phyloP scores from a whole-genome alignment of 2,888 invertebrate genomes.

The Prosapia bicincta region DNA sequence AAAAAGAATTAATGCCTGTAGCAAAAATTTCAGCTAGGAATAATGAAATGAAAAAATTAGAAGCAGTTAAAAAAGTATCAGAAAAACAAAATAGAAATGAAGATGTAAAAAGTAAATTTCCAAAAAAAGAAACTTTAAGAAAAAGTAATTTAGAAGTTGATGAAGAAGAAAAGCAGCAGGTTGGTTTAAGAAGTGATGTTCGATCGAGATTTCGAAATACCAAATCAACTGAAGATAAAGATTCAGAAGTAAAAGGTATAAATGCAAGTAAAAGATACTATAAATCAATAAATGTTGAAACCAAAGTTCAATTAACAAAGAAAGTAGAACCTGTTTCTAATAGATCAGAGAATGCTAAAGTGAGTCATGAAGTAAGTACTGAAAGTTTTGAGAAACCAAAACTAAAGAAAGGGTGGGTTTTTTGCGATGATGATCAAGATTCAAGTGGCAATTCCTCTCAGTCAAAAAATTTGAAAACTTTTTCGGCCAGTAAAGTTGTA shows the following conservation, averaged over 20 bases:
- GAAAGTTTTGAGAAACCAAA: not conserved
- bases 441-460: not conserved
- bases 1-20: not conserved
- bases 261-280: not conserved
- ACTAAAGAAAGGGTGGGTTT: not conserved
- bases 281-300: not conserved
- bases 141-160: conserved; percentile 10
- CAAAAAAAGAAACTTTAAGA: conserved; percentile 20
- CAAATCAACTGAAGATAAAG: not conserved
- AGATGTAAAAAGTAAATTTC: conserved; percentile 23
- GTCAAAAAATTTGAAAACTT: not conserved
- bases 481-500: not conserved
- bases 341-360: not conserved
- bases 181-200: not conserved
- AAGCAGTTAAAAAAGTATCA: not conserved
- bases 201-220: not conserved
- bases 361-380: not conserved
- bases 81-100: conserved; percentile 18
- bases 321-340: not conserved
- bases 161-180: conserved; percentile 1
- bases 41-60: not conserved
- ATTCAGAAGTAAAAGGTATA: not conserved
- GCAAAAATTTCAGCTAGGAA: not conserved
- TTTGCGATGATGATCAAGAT: not conserved
- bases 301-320: not conserved